Percentiles rank a stretch among this genome's conserved stretches.
These are phyloP conservation scores for Agrilus planipennis DNA, from an alignment of 1,140 invertebrate genomes.

Conservation along the genomic window DNA sequence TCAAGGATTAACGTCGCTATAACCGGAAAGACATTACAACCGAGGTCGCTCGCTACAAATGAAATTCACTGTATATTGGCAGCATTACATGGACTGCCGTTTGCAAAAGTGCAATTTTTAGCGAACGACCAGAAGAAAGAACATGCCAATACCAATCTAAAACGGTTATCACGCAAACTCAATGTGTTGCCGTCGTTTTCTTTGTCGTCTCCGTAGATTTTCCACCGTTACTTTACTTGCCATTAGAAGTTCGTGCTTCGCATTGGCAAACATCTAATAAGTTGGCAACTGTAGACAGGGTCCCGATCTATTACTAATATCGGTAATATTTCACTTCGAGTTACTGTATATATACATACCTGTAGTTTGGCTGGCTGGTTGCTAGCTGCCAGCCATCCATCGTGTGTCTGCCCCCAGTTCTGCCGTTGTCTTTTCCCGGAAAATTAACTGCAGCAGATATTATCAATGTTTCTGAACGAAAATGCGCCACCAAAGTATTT, in stretches of 20 bases:
- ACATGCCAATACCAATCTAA: too few relatives aligned
- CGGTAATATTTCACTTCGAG: conserved; percentile 12
- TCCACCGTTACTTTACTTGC: conserved; percentile 16
- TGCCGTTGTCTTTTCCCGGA: conserved; percentile 2
- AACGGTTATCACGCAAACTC: conserved; percentile 12
- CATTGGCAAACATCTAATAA: conserved; percentile 18
- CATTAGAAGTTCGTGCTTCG: conserved; percentile 13
- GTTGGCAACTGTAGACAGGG: conserved; percentile 16
- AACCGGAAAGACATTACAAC: too few relatives aligned
- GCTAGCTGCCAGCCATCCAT: background rate
- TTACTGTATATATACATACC: too few relatives aligned
- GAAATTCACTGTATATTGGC: too few relatives aligned
- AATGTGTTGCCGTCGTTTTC: conserved; percentile 14
- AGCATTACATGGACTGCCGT: too few relatives aligned
- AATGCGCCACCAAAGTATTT: too few relatives aligned
- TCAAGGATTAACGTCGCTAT: too few relatives aligned
- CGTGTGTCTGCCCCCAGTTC: background rate
- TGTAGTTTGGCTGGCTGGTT: background rate
- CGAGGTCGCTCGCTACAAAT: too few relatives aligned
- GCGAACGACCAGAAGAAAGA: too few relatives aligned
- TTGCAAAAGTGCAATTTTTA: too few relatives aligned
- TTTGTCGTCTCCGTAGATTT: conserved; percentile 12
- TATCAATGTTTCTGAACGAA: too few relatives aligned
- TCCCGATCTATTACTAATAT: conserved; percentile 19
- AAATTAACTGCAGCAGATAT: too few relatives aligned